These are phyloP conservation scores for Drosophila erecta DNA, from an alignment of 1,140 invertebrate species.

Conservation along the genomic window DNA sequence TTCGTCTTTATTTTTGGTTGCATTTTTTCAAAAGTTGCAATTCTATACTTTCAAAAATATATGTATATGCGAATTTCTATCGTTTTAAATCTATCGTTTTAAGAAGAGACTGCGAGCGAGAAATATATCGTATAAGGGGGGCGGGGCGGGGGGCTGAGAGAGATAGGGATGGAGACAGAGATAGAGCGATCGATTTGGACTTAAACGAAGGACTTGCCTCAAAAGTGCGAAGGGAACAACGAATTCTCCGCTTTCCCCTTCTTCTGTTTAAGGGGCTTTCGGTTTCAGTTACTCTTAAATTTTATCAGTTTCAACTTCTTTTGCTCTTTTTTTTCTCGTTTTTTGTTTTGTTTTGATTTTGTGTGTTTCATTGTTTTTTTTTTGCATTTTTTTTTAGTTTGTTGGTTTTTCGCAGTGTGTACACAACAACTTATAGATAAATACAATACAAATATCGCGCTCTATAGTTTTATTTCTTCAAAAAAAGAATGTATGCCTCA, in stretches of 20 bases:
- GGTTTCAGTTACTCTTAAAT: constrained; percentile 64
- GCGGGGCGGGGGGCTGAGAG: constrained; percentile 9
- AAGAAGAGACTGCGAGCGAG: constrained; percentile 28
- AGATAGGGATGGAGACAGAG: constrained; percentile 19
- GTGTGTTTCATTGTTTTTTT: constrained; percentile 28
- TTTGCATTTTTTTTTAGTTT: constrained; percentile 32
- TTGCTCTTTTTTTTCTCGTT: constrained; percentile 65
- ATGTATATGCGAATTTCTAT: constrained; percentile 54
- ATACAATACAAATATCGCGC: constrained; percentile 82
- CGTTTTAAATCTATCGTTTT: constrained; percentile 53
- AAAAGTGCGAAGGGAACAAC: constrained; percentile 20
- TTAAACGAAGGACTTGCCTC: constrained; percentile 30
- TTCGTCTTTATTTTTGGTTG: constrained; percentile 42
- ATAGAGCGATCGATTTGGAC: constrained; percentile 44
- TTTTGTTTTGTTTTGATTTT: constrained; percentile 38
- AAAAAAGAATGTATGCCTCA: constrained; percentile 81
- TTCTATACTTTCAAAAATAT: constrained; percentile 78
- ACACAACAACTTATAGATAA: constrained; percentile 78
- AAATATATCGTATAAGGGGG: constrained; percentile 12
- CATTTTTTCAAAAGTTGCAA: constrained; percentile 76
- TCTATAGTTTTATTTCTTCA: constrained; percentile 78
- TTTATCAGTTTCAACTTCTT: constrained; percentile 74
- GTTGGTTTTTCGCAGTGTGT: constrained; percentile 47
- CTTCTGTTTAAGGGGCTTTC: constrained; percentile 33
- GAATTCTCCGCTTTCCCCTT: constrained; percentile 24